phyloP scores from a whole-genome alignment of 2,797 vertebrate species.

The Pseudomugil tenellus region DNA sequence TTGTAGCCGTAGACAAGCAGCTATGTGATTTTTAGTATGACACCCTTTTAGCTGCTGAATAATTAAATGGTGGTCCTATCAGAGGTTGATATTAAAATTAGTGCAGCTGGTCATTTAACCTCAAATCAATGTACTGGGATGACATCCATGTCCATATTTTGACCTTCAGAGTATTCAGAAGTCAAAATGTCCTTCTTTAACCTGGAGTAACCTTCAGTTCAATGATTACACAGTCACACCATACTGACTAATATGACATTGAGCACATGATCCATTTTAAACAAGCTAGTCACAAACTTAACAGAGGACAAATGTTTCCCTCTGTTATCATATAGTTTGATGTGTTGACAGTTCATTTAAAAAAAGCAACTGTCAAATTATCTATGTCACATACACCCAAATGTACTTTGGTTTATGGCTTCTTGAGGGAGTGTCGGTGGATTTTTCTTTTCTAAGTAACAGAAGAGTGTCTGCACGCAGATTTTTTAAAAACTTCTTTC shows the following conservation, averaged over 20 bases:
- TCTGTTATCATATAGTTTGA: not conserved
- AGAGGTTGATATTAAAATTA: not conserved
- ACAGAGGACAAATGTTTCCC: not conserved
- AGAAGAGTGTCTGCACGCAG: too few species aligned
- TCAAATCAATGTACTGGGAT: not conserved
- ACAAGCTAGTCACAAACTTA: not conserved
- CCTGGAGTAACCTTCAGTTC: not conserved
- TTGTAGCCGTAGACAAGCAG: conserved; percentile 41
- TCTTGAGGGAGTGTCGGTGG: not conserved
- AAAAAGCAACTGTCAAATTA: not conserved
- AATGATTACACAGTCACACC: conserved; percentile 41
- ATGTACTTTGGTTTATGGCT: conserved; percentile 11
- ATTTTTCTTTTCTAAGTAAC: not conserved
- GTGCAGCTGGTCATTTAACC: not conserved
- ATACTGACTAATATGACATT: conserved; percentile 5
- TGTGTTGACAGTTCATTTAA: not conserved
- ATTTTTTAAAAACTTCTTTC: not conserved
- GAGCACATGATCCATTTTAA: conserved; percentile 14
- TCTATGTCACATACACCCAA: not conserved
- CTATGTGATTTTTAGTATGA: conserved; percentile 23
- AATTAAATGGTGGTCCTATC: not conserved
- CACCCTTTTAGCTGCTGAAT: conserved; percentile 23
- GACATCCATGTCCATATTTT: not conserved
- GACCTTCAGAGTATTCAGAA: not conserved
- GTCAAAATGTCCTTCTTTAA: conserved; percentile 17